phyloP scores from a whole-genome alignment of 2,797 vertebrate species.

The Falco novaeseelandiae region DNA sequence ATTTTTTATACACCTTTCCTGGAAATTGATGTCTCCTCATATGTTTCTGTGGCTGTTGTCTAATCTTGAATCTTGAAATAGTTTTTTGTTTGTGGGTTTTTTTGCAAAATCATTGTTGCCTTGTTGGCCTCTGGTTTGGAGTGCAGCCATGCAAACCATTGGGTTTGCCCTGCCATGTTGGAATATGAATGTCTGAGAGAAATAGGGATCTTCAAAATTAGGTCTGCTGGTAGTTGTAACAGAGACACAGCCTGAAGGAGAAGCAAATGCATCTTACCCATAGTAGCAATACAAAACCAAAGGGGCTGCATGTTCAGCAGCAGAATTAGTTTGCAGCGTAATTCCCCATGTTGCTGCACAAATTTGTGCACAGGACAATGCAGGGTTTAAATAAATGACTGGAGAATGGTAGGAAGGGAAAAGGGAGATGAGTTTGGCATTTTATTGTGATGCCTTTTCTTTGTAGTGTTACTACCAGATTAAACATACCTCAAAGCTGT shows the following conservation, averaged over 20 bases:
- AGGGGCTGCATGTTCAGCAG: not conserved
- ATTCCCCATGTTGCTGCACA: not conserved
- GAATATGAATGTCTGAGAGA: not conserved
- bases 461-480: not conserved
- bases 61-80: not conserved
- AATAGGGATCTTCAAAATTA: not conserved
- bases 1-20: not conserved
- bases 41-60: not conserved
- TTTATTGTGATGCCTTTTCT: not conserved
- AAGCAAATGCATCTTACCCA: not conserved
- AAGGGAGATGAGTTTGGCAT: not conserved
- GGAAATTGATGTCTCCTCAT: not conserved
- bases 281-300: not conserved
- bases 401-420: not conserved
- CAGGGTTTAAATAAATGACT: not conserved
- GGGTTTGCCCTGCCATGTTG: not conserved
- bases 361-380: not conserved
- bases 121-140: not conserved
- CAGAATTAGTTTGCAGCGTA: not conserved
- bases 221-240: not conserved
- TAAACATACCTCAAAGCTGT: not conserved
- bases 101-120: not conserved
- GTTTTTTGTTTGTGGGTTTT: not conserved
- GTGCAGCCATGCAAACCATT: not conserved
- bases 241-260: not conserved